phyloP scores from a whole-genome alignment of 2,113 vertebrate genomes.

The Oxygymnocypris stewartii region DNA sequence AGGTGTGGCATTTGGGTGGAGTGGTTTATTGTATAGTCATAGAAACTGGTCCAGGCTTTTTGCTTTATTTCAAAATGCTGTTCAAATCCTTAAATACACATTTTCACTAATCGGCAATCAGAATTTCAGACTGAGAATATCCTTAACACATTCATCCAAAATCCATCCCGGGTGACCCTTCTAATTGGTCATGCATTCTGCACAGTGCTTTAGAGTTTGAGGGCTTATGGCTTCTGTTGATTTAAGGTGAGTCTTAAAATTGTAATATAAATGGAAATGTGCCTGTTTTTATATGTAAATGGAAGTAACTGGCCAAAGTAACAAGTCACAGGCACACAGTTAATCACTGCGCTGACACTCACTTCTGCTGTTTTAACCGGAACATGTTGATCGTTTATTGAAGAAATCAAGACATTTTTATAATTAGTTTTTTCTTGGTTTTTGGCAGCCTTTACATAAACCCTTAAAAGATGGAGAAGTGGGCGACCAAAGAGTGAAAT shows the following conservation, averaged over 20 bases:
- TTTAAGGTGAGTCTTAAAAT: constrained; percentile 34
- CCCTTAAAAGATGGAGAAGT: neutral
- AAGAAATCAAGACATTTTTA: neutral
- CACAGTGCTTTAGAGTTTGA: constrained; percentile 4
- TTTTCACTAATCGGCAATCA: constrained; percentile 16
- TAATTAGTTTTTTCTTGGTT: neutral
- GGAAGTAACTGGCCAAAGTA: constrained; percentile 11
- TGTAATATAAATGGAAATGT: constrained; percentile 37
- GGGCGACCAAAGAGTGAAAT: neutral
- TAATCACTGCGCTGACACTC: neutral
- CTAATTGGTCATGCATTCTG: constrained; percentile 31
- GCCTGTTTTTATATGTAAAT: constrained; percentile 42
- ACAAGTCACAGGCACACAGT: neutral
- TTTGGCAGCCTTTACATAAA: neutral
- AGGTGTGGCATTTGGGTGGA: neutral
- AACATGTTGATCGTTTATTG: neutral
- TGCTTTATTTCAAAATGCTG: neutral
- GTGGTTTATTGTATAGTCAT: neutral
- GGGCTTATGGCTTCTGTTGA: constrained; percentile 25
- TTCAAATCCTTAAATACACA: neutral
- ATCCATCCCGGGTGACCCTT: too few species aligned
- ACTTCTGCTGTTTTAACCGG: neutral
- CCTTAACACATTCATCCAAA: constrained; percentile 8
- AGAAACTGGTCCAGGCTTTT: neutral
- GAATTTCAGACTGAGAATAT: neutral